A percentile compares a stretch with the other conserved stretches of the same genome.
Evolutionary conservation across 2,113 vertebrate species (phyloP).

Genomic region (Prochilodus magdalenae): DNA sequence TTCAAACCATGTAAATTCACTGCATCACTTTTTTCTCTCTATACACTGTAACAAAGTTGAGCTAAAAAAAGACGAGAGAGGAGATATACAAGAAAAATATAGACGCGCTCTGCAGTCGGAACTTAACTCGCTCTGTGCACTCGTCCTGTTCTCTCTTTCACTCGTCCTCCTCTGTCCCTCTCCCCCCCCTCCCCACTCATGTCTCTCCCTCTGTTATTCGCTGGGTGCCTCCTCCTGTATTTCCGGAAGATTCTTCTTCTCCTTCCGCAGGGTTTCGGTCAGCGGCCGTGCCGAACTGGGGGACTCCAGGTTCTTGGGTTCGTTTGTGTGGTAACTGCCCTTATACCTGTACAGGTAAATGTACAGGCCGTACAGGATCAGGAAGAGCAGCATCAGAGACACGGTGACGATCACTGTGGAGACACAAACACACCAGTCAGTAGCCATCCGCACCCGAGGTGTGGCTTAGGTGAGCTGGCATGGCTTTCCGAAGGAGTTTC

Average conservation of each 20-base stretch:
- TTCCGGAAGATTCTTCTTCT: constrained; percentile 73
- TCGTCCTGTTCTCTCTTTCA: constrained; percentile 15
- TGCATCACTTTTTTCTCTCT: constrained; percentile 13
- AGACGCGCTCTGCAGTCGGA: constrained; percentile 65
- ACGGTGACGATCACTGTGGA: constrained; percentile 84
- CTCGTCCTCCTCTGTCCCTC: background rate
- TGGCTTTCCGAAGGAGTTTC: too few relatives aligned
- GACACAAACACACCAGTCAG: constrained; percentile 33
- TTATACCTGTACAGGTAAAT: constrained; percentile 95
- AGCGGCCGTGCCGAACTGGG: constrained; percentile 77
- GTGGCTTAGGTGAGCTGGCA: too few relatives aligned
- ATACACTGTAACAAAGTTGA: background rate
- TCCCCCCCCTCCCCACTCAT: constrained; percentile 40
- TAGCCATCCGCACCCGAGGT: background rate
- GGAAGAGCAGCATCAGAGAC: constrained; percentile 85
- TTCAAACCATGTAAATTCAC: constrained; percentile 24
- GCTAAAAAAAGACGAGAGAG: constrained; percentile 5
- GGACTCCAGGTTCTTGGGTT: constrained; percentile 91
- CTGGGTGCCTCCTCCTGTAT: constrained; percentile 88
- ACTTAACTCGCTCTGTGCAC: constrained; percentile 53
- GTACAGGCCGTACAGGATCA: constrained; percentile 86
- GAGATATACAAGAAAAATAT: constrained; percentile 56
- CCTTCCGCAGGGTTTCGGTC: constrained; percentile 81
- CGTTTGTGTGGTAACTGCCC: constrained; percentile 95
- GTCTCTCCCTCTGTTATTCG: constrained; percentile 59